These are phyloP conservation scores for Pterocles burchelli DNA, from an alignment of 2,113 vertebrate species.

Conservation along the genomic window DNA sequence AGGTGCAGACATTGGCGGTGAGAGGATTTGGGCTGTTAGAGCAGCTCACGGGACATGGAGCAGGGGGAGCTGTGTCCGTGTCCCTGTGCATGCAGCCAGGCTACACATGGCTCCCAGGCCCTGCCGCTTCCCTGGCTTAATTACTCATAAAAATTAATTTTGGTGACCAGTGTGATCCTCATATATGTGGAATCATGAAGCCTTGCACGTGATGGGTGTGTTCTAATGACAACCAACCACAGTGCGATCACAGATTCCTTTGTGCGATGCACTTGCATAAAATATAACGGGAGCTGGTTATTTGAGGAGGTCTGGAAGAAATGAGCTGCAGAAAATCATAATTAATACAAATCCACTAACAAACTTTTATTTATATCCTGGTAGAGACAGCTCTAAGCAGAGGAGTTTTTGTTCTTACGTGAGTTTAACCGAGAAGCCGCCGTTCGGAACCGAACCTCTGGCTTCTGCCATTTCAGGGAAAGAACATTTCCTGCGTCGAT, in stretches of 20 bases:
- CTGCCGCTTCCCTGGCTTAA: neutral
- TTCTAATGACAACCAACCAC: neutral
- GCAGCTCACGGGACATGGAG: neutral
- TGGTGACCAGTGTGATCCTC: neutral
- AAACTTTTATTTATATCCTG: neutral
- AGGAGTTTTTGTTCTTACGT: neutral
- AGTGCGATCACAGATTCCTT: neutral
- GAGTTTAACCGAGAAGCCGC: neutral
- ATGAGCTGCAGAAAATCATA: neutral
- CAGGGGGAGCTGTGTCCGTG: neutral
- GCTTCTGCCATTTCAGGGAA: neutral
- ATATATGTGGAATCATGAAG: neutral
- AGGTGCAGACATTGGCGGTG: fast-evolving
- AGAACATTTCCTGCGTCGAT: neutral
- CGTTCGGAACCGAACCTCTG: fast-evolving
- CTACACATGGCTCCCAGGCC: neutral
- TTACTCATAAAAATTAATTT: neutral
- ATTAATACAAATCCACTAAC: neutral
- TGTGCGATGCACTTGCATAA: fast-evolving
- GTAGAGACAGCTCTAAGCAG: neutral
- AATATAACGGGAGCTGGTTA: neutral
- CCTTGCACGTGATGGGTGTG: neutral
- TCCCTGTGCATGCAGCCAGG: fast-evolving
- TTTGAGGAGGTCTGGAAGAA: neutral
- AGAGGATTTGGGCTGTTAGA: neutral